Evolutionary conservation across 2,888 invertebrate species (phyloP).

Genomic region (Ophioninae sp.): DNA sequence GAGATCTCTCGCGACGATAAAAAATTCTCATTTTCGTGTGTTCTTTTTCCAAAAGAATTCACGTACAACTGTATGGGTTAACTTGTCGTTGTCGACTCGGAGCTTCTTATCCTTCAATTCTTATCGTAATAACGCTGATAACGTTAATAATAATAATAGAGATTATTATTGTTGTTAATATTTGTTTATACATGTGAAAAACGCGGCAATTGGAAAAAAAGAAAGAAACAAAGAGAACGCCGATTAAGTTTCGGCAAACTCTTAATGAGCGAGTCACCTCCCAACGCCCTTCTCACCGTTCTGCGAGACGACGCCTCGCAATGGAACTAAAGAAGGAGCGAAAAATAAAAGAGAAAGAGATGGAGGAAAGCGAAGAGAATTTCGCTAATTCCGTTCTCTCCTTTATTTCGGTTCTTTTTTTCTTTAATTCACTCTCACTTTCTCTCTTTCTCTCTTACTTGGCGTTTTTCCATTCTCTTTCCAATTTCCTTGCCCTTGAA

Average conservation of each 20-base stretch:
- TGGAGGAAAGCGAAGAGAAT: slow-evolving; percentile 24
- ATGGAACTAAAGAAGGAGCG: not conserved
- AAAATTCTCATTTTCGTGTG: not conserved
- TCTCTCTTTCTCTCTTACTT: not conserved
- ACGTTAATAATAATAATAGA: slow-evolving; percentile 6
- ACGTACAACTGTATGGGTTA: not conserved
- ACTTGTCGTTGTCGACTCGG: slow-evolving; percentile 22
- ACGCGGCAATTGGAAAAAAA: slow-evolving; percentile 13
- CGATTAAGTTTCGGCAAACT: slow-evolving; percentile 7
- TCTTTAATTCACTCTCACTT: not conserved
- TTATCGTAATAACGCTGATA: slow-evolving; percentile 13
- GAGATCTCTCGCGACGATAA: not conserved
- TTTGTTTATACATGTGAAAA: slow-evolving; percentile 25
- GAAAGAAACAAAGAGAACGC: not conserved
- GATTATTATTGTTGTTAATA: slow-evolving; percentile 16
- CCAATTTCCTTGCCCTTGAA: not conserved
- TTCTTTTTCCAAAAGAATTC: slow-evolving; percentile 1
- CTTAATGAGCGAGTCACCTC: slow-evolving; percentile 1
- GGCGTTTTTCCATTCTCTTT: not conserved
- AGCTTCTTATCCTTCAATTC: slow-evolving; percentile 22
- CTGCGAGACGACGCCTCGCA: not conserved
- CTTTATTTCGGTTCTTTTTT: not conserved
- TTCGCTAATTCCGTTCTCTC: not conserved
- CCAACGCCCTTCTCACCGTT: not conserved
- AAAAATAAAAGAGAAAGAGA: not conserved